Evolutionary conservation across 1,140 invertebrate genomes (phyloP).

Genomic region (Acyrthosiphon pisum): DNA sequence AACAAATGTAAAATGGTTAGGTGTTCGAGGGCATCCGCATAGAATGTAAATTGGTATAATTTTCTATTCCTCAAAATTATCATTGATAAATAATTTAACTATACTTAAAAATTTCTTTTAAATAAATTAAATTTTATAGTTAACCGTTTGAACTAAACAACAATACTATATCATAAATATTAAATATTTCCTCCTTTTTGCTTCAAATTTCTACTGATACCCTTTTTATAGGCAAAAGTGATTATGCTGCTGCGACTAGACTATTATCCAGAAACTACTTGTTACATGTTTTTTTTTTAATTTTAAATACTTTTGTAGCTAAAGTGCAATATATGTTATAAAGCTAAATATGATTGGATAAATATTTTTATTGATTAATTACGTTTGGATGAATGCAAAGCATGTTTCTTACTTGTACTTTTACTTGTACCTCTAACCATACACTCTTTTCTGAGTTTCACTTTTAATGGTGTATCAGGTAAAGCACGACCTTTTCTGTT

Average conservation of each 20-base stretch:
- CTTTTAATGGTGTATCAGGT: constrained; percentile 86
- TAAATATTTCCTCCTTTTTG: neutral
- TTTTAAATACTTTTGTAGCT: neutral
- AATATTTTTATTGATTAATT: neutral
- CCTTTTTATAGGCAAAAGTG: neutral
- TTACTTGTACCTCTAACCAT: constrained; percentile 80
- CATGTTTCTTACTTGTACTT: constrained; percentile 53
- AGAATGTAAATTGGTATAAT: neutral
- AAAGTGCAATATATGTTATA: neutral
- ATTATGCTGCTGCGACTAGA: neutral
- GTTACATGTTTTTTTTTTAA: neutral
- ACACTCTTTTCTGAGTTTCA: constrained; percentile 93
- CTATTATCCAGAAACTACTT: neutral
- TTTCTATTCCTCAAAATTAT: neutral
- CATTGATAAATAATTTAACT: neutral
- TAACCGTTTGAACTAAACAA: neutral
- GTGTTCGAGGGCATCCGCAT: neutral
- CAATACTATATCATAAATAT: neutral
- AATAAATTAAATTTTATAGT: neutral
- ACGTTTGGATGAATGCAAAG: constrained; percentile 20
- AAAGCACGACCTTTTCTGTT: constrained; percentile 77
- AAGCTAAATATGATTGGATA: neutral
- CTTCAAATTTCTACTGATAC: neutral
- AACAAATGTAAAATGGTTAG: neutral
- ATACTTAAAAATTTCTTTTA: neutral